Base-by-base conservation (phyloP, 2,113 vertebrate genomes). In the Ammodytes dubius region DNA sequence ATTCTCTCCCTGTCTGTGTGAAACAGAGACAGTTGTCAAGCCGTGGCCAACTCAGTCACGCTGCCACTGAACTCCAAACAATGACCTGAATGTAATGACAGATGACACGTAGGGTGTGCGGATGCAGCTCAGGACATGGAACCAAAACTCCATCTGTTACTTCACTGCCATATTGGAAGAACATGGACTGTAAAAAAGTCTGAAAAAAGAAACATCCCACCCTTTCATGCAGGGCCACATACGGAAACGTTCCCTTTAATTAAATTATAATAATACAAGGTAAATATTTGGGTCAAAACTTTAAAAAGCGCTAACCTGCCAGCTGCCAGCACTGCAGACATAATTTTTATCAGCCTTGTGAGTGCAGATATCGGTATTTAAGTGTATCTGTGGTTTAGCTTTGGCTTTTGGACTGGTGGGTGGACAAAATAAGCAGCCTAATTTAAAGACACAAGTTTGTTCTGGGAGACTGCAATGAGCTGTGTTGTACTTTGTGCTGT, bases 31-130 rank as follows among this genome's bases (percentile, higher is more conserved):
- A 87, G 87, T 93, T 92, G 92, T 93, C 91, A 94, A 94, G 91
- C 90, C 65, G 39, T 53, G 88, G 90, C 84, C 83, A 74, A 88
- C 86, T 94, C 90, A 91, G 91, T 94, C 92, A 94, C 86, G 88
- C 91, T 87, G 89, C 83, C 79, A 78, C 83, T 85, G 85, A 90
- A 87, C 89, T 78, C 74, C 65, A 9, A 89, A 93, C 93, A 93
- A 93, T 93, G 92, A 92, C 92, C 90, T 90, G 90, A 92, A 91
- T 85, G 75, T 91, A 91, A 93, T 89, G 91, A 91, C 92, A 91
- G 90, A 93, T 90, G 92, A 94, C 92, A 90, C 89, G 69, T 39
- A 85, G 87, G 78, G 87, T 85, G 85, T 89, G 89, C 64, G 79
- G 83, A 85, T 60, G 70, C 75, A 77, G 82, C 71, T 39, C 83